Evolutionary conservation across 2,888 invertebrate species (phyloP).

Genomic region (Parnassius smintheus): DNA sequence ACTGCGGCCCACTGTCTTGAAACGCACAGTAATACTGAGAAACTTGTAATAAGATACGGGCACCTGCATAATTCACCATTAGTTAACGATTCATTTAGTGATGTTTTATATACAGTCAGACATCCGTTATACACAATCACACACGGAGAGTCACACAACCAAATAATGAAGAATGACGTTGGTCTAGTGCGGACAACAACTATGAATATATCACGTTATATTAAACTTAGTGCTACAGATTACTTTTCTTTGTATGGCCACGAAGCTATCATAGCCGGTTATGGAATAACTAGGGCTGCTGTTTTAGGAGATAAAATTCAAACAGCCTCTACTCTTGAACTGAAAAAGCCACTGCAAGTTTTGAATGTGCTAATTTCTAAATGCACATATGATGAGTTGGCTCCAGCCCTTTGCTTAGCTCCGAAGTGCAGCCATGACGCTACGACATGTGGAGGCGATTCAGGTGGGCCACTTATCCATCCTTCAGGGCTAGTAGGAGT

Average conservation of each 20-base stretch:
- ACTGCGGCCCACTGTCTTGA: slow-evolving; percentile 17
- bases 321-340: background rate
- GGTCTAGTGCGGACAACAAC: slow-evolving; percentile 9
- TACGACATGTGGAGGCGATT: slow-evolving; percentile 9
- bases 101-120: slow-evolving; percentile 2
- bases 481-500: slow-evolving; percentile 13
- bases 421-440: background rate
- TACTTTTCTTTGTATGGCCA: too few species aligned
- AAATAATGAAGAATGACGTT: slow-evolving; percentile 1
- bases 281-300: too few species aligned
- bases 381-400: background rate
- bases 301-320: background rate
- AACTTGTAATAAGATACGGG: slow-evolving; percentile 12
- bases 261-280: too few species aligned
- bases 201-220: slow-evolving; percentile 2
- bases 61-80: slow-evolving; percentile 1
- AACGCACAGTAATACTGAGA: background rate
- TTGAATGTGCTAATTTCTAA: slow-evolving; percentile 7
- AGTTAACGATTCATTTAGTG: slow-evolving; percentile 6
- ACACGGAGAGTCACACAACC: background rate
- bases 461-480: slow-evolving; percentile 19
- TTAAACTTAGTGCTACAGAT: background rate
- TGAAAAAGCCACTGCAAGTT: slow-evolving; percentile 12
- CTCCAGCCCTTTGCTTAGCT: slow-evolving; percentile 4
- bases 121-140: slow-evolving; percentile 7